Conservation (phyloP, 2,797 vertebrate genomes). For the Loriculus beryllinus region DNA sequence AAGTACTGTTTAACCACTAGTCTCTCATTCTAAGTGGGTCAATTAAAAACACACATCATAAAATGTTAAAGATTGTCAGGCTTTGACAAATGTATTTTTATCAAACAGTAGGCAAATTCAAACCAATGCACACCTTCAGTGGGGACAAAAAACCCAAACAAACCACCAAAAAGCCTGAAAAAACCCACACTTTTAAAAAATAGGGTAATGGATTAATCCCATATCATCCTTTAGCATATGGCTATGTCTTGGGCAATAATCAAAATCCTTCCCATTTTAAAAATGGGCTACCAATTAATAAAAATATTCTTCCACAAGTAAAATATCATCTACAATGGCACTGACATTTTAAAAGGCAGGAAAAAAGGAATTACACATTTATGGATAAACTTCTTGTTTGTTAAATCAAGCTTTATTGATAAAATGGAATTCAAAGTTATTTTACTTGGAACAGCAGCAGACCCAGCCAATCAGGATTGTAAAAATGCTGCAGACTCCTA, state of each 20-base stretch:
- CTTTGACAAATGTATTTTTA: conserved; percentile 74
- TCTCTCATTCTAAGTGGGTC: conserved; percentile 68
- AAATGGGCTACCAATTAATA: conserved; percentile 72
- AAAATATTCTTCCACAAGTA: conserved; percentile 71
- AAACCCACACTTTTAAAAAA: conserved; percentile 61
- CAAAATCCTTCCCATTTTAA: conserved; percentile 67
- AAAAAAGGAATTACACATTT: conserved; percentile 78
- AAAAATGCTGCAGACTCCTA: conserved; percentile 76
- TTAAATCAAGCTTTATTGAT: conserved; percentile 87
- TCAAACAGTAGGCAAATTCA: conserved; percentile 76
- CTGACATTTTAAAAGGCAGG: conserved; percentile 68
- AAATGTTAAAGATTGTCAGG: conserved; percentile 76
- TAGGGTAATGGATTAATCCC: conserved; percentile 60
- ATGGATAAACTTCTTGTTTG: conserved; percentile 77
- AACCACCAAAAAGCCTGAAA: conserved; percentile 55
- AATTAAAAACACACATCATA: conserved; percentile 73
- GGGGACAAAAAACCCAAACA: neutral
- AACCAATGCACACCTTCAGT: conserved; percentile 69
- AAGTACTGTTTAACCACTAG: conserved; percentile 78
- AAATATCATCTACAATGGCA: conserved; percentile 75
- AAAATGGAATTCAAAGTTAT: conserved; percentile 82
- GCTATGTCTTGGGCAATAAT: conserved; percentile 68
- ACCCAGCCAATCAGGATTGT: conserved; percentile 78
- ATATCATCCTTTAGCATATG: conserved; percentile 60
- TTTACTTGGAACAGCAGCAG: conserved; percentile 82